phyloP scores from a whole-genome alignment of 2,113 vertebrate genomes.

The Guaruba guarouba region DNA sequence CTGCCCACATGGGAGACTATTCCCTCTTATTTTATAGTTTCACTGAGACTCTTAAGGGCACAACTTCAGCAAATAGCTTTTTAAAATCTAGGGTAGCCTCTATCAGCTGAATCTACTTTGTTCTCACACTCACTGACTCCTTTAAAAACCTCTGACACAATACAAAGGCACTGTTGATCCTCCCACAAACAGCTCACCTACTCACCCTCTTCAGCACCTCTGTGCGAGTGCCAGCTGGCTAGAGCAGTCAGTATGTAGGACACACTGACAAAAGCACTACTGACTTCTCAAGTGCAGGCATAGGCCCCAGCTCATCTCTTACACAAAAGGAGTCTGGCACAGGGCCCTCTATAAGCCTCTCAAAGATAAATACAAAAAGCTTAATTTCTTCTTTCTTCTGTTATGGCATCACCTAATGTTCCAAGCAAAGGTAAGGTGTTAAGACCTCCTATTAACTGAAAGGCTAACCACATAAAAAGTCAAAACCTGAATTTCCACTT shows the following conservation, averaged over 20 bases:
- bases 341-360: not conserved
- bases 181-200: not conserved
- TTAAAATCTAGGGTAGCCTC: not conserved
- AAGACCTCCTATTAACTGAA: not conserved
- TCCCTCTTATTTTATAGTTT: not conserved
- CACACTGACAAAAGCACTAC: not conserved
- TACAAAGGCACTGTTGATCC: not conserved
- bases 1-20: not conserved
- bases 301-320: not conserved
- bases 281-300: not conserved
- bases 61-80: not conserved
- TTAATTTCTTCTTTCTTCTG: not conserved
- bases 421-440: not conserved
- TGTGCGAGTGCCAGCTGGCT: not conserved
- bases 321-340: not conserved
- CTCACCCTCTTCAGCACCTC: not conserved
- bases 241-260: not conserved
- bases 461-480: not conserved
- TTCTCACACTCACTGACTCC: not conserved
- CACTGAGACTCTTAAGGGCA: not conserved
- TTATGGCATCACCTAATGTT: not conserved
- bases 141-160: not conserved
- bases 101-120: not conserved
- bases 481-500: not conserved
- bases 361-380: not conserved